phyloP scores from a whole-genome alignment of 2,113 vertebrate species.

The Smithornis capensis region DNA sequence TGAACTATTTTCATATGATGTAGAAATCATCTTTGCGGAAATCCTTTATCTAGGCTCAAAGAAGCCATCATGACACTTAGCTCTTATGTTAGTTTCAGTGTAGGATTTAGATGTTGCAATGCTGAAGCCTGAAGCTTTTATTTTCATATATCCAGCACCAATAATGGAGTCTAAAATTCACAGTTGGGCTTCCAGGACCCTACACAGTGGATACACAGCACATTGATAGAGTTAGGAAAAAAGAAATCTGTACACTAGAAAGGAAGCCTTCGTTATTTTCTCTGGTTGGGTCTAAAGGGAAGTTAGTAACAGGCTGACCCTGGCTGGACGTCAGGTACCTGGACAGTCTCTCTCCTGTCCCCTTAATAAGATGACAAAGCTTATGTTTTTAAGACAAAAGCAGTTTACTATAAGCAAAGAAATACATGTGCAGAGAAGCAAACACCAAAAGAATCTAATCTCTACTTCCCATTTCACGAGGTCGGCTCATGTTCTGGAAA shows the following conservation, averaged over 20 bases:
- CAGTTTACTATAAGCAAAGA: too few species aligned
- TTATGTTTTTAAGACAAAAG: too few species aligned
- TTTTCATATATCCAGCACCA: background rate
- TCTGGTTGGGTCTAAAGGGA: background rate
- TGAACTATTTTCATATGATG: background rate
- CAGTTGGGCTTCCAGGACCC: background rate
- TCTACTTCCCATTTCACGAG: too few species aligned
- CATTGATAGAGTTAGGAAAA: background rate
- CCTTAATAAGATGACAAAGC: too few species aligned
- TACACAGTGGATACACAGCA: background rate
- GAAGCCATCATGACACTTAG: background rate
- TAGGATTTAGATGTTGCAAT: background rate
- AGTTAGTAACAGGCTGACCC: too few species aligned
- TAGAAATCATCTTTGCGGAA: background rate
- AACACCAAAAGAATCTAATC: too few species aligned
- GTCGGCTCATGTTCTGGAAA: too few species aligned
- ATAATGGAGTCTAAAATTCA: background rate
- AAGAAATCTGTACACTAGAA: background rate
- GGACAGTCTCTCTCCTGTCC: too few species aligned
- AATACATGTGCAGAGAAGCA: too few species aligned
- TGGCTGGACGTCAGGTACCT: too few species aligned
- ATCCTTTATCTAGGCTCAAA: background rate
- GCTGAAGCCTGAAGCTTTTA: background rate
- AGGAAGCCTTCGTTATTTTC: background rate
- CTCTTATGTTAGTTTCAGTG: background rate